Evolutionary conservation across 2,888 invertebrate genomes (phyloP).

Genomic region (Leucophora obtusa): DNA sequence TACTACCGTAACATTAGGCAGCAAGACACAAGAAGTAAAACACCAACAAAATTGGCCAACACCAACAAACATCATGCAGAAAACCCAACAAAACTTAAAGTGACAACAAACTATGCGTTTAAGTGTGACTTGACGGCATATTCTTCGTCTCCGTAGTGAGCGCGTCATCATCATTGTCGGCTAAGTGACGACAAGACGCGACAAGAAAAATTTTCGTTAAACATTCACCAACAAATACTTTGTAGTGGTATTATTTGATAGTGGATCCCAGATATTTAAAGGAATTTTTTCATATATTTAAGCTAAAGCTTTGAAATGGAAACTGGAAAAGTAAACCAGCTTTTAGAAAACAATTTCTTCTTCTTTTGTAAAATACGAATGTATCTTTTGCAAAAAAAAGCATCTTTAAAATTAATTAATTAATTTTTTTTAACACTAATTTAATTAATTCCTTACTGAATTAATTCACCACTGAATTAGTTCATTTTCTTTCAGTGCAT

Average conservation of each 20-base stretch:
- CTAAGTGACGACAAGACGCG: conserved; percentile 59
- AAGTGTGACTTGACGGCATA: conserved; percentile 62
- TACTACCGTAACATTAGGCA: conserved; percentile 67
- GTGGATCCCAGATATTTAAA: not conserved
- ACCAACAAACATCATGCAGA: conserved; percentile 23
- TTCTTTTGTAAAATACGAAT: too few relatives aligned
- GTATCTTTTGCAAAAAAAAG: too few relatives aligned
- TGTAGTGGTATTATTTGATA: conserved; percentile 17
- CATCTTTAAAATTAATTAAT: too few relatives aligned
- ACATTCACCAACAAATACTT: conserved; percentile 30
- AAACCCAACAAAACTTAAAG: conserved; percentile 56
- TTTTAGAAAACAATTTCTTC: too few relatives aligned
- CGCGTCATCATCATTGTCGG: conserved; percentile 37
- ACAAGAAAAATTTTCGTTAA: conserved; percentile 46
- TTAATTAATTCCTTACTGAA: too few relatives aligned
- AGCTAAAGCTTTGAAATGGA: too few relatives aligned
- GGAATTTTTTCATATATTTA: too few relatives aligned
- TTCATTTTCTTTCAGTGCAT: too few relatives aligned
- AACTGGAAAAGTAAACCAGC: too few relatives aligned
- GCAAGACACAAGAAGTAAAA: conserved; percentile 18
- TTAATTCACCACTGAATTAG: too few relatives aligned
- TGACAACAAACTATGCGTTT: conserved; percentile 66
- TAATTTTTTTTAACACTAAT: too few relatives aligned
- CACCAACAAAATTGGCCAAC: conserved; percentile 30
- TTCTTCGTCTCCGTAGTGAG: conserved; percentile 19